Conservation (phyloP, 2,113 vertebrate species). For the Zeus faber region DNA sequence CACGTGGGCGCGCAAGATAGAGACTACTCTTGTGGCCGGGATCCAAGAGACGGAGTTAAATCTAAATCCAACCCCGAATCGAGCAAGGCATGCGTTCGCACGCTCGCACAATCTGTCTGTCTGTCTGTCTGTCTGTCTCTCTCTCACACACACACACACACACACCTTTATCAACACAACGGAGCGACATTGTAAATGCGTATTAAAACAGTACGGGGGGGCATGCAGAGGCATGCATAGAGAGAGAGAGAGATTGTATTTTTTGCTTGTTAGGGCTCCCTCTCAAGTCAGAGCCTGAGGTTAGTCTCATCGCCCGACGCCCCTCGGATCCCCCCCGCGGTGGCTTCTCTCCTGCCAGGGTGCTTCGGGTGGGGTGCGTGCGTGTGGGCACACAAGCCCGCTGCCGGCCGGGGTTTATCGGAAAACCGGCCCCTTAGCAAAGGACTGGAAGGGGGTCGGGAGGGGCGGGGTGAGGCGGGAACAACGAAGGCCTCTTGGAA, state of each 20-base stretch:
- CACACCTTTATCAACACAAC: too few relatives aligned
- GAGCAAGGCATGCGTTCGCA: not conserved
- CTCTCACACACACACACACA: conserved; percentile 1
- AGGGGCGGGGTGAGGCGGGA: too few relatives aligned
- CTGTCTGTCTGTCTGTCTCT: not conserved
- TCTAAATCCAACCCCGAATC: conserved; percentile 26
- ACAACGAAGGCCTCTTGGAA: too few relatives aligned
- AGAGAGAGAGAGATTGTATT: not conserved
- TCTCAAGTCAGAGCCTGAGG: not conserved
- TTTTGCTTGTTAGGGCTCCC: conserved; percentile 2
- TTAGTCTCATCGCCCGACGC: too few relatives aligned
- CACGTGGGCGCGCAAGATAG: conserved; percentile 20
- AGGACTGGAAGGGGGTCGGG: too few relatives aligned
- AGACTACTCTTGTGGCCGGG: conserved; percentile 19
- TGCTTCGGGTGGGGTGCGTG: not conserved
- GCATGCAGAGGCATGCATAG: not conserved
- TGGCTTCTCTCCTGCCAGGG: not conserved
- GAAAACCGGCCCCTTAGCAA: too few relatives aligned
- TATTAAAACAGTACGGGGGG: too few relatives aligned
- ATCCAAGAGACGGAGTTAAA: conserved; percentile 34
- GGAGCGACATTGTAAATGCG: too few relatives aligned
- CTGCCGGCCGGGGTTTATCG: too few relatives aligned
- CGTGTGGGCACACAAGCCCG: too few relatives aligned
- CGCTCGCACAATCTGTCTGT: not conserved
- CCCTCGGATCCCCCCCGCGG: too few relatives aligned